A percentile compares a stretch with the other conserved stretches of the same genome.
Conservation (phyloP, 2,888 invertebrate species). For the Drosophila picticornis region DNA sequence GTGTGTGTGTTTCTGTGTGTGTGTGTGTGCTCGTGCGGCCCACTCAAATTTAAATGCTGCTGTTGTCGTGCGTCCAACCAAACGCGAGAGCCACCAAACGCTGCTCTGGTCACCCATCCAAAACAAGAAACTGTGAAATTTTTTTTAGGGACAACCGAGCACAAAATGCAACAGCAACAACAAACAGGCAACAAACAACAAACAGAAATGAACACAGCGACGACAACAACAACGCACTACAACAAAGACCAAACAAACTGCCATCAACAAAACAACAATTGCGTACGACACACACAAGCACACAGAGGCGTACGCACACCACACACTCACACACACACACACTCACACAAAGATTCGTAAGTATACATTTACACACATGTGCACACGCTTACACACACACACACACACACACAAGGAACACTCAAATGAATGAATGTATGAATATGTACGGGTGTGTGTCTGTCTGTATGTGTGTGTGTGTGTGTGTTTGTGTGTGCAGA, state of each 20-base stretch:
- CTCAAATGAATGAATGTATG: not conserved
- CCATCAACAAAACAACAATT: conserved; percentile 55
- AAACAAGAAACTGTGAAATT: conserved; percentile 75
- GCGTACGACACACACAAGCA: conserved; percentile 39
- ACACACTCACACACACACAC: conserved; percentile 10
- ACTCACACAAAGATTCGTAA: conserved; percentile 26
- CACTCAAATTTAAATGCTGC: conserved; percentile 71
- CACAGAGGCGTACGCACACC: conserved; percentile 11
- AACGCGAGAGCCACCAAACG: conserved; percentile 60
- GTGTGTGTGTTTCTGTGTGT: not conserved
- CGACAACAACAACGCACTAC: conserved; percentile 9
- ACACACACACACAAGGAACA: conserved; percentile 8
- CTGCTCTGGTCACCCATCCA: conserved; percentile 51
- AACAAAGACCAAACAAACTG: conserved; percentile 37
- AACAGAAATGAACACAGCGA: conserved; percentile 27
- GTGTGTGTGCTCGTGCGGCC: conserved; percentile 24
- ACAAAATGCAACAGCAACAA: conserved; percentile 60
- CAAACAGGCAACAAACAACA: conserved; percentile 26
- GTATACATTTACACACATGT: conserved; percentile 39
- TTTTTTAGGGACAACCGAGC: conserved; percentile 57
- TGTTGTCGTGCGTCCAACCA: conserved; percentile 74
- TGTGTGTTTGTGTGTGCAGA: conserved; percentile 8
- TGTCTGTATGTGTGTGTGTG: conserved; percentile 4
- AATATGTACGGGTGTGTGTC: not conserved
- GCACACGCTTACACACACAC: conserved; percentile 4